Conservation (phyloP, 2,888 invertebrate species). For the Himalopsyche tibetana region DNA sequence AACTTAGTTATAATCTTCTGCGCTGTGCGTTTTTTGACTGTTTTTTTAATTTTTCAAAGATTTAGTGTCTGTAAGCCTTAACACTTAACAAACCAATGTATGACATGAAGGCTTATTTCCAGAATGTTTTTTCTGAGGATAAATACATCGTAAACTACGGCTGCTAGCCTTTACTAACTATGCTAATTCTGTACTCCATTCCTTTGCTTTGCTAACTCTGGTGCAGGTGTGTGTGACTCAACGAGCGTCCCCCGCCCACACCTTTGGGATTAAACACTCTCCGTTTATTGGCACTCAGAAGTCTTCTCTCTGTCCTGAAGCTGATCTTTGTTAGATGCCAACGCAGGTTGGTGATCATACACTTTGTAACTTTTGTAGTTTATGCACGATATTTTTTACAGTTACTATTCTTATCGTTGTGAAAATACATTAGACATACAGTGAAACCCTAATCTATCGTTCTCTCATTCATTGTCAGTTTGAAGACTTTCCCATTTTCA, state of each 20-base stretch:
- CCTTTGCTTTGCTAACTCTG: constrained; percentile 47
- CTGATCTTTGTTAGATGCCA: constrained; percentile 70
- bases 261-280: constrained; percentile 88
- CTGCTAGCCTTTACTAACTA: neutral
- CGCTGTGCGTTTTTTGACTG: too few species aligned
- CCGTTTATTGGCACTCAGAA: constrained; percentile 79
- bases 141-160: neutral
- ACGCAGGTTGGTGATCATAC: constrained; percentile 67
- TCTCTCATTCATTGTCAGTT: too few species aligned
- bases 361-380: neutral
- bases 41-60: too few species aligned
- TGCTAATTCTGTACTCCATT: constrained; percentile 32
- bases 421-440: neutral
- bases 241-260: constrained; percentile 82
- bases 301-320: constrained; percentile 73
- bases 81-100: too few species aligned
- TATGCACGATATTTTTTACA: neutral
- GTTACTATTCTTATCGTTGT: neutral
- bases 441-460: too few species aligned
- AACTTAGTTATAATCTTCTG: too few species aligned
- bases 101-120: neutral
- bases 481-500: too few species aligned
- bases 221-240: constrained; percentile 77
- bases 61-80: too few species aligned
- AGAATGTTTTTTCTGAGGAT: constrained; percentile 1